These are phyloP conservation scores for Eunapius fragilis DNA, from an alignment of 37 sponge, comb jelly and placozoan species.

Conservation along the genomic window DNA sequence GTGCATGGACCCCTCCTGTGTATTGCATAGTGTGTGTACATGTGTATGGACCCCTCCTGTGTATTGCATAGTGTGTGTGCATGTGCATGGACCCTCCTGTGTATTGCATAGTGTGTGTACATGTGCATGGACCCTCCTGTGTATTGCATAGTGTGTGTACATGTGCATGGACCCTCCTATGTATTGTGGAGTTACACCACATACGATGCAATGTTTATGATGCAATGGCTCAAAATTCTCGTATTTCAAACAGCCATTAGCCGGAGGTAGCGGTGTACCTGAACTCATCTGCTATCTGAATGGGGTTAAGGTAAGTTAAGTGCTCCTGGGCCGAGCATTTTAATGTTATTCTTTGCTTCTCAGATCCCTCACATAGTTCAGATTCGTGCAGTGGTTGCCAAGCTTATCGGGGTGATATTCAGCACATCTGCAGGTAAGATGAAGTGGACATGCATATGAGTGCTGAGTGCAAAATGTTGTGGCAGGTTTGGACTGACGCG, in stretches of 20 bases:
- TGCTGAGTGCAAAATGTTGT: background rate
- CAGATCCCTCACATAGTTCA: constrained; percentile 70
- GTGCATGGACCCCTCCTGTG: too few species aligned
- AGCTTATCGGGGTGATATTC: constrained; percentile 92
- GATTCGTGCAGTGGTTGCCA: constrained; percentile 68
- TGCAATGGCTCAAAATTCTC: background rate
- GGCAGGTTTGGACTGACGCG: background rate
- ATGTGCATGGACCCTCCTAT: too few species aligned
- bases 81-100: too few species aligned
- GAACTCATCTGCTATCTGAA: constrained; percentile 98
- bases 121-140: too few species aligned
- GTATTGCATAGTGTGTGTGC: background rate
- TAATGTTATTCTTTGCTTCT: background rate
- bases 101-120: too few species aligned
- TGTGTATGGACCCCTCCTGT: background rate
- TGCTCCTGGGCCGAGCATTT: background rate
- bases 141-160: background rate
- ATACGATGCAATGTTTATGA: background rate
- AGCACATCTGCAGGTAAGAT: constrained; percentile 87
- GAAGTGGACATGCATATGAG: too few species aligned
- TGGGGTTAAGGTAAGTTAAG: constrained; percentile 81
- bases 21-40: too few species aligned
- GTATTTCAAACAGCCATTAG: constrained; percentile 71
- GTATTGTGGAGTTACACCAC: too few species aligned
- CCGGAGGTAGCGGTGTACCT: constrained; percentile 98